Evolutionary conservation across 2,888 invertebrate genomes (phyloP), one percentile per base, ranked within the genome.

Genomic region (Trichogramma dendrolimi): DNA sequence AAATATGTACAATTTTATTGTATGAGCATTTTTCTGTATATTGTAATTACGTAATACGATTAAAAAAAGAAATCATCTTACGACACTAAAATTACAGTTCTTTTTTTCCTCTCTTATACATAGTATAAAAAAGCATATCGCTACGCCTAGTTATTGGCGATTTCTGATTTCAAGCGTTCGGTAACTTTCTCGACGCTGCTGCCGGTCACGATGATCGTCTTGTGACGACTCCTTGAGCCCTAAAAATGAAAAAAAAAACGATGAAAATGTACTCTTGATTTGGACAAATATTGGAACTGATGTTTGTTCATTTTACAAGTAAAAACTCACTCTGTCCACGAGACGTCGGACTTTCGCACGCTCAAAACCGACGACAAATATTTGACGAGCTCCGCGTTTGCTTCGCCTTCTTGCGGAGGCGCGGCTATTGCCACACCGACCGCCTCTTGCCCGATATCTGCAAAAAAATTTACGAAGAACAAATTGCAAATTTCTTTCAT

Each of bases 331-430:
- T 79, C 81, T 82, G 63, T 89, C 88, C 56, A 92, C 0, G 82
- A 80, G 1, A 92, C 82, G 70, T 89, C 87, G 66, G 87, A 87
- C 77, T 91, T 91, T 63, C 86, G 82, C 2, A 91, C 71, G 8
- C 85, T 86, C 44, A 92, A 76, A n/a, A 90, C 79, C 67, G 84
- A 82, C 0, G 90, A 83, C 55, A 92, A 77, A 72, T 85, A 91
- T 75, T 87, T 88, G 0, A 91, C 80, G 6, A 92, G 81, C 74
- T 90, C 91, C 46, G 85, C 82, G 72, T 92, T 92, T 8, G 92
- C 91, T 79, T 90, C 89, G 4, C 92, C 90, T 72, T 92, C 91
- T 4, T 87, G 84, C 0, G 92, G 90, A n/a, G 90, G 90, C 1
- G 91, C 91, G 62, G 86, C 85, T 67, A 92, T 90, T 74, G 90